phyloP scores from a whole-genome alignment of 30 jellyfish, hydroid and myxozoan species.

The Cassiopea xamachana region DNA sequence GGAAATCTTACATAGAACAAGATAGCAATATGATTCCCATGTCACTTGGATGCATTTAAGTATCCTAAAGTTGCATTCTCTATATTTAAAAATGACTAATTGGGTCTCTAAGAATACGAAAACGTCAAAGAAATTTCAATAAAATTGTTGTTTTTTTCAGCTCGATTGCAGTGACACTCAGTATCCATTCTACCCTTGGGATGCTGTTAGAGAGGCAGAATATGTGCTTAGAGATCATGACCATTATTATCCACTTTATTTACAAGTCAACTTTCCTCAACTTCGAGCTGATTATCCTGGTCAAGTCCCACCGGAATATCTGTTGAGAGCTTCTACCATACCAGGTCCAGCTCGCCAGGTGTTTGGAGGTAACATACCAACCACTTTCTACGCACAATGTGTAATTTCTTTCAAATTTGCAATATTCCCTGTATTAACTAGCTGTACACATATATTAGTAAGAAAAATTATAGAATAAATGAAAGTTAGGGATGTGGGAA shows the following conservation, averaged over 20 bases:
- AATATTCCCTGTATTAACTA: too few relatives aligned
- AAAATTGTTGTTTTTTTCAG: conserved; percentile 23
- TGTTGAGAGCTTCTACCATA: conserved; percentile 74
- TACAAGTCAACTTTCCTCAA: conserved; percentile 96
- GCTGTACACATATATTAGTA: too few relatives aligned
- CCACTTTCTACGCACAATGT: neutral
- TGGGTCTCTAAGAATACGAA: neutral
- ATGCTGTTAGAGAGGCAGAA: conserved; percentile 94
- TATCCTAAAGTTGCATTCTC: too few relatives aligned
- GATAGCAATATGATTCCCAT: too few relatives aligned
- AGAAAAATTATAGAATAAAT: too few relatives aligned
- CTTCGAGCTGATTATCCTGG: conserved; percentile 91
- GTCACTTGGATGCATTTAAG: too few relatives aligned
- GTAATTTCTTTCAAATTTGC: neutral
- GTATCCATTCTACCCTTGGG: conserved; percentile 98
- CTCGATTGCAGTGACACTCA: conserved; percentile 91
- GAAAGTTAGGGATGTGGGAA: too few relatives aligned
- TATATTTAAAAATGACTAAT: neutral
- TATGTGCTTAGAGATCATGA: conserved; percentile 89
- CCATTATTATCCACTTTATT: conserved; percentile 86
- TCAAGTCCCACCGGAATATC: conserved; percentile 93
- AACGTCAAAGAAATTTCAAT: neutral
- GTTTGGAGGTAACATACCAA: conserved; percentile 81
- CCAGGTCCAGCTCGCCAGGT: conserved; percentile 89
- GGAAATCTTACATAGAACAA: too few relatives aligned